Conservation (phyloP, 2,113 vertebrate species). For the Ascaphus truei region DNA sequence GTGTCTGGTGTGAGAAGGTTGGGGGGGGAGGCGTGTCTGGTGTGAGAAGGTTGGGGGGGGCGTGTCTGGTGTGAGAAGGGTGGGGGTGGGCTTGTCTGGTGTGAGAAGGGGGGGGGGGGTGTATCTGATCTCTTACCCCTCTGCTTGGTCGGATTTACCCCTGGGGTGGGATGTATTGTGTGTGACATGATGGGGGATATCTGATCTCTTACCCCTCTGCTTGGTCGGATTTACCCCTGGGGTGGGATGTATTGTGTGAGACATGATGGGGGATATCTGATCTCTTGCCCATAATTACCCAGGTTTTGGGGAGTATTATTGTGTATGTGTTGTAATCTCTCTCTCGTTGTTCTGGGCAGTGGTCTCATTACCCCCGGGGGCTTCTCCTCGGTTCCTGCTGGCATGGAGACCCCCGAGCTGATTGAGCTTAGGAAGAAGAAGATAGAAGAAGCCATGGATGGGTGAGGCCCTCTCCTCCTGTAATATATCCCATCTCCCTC, state of each 20-base stretch:
- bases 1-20: neutral
- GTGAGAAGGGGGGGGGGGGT: too few species aligned
- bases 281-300: neutral
- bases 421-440: conserved; percentile 94
- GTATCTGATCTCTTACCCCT: too few species aligned
- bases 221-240: too few species aligned
- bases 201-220: too few species aligned
- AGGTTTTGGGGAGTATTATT: neutral
- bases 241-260: too few species aligned
- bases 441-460: conserved; percentile 91
- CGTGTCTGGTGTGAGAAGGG: too few species aligned
- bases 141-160: too few species aligned
- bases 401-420: conserved; percentile 89
- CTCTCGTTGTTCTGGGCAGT: conserved; percentile 47
- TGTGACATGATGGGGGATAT: too few species aligned
- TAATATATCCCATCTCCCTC: too few species aligned
- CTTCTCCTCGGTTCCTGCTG: conserved; percentile 84
- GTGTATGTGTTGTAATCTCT: neutral
- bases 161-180: too few species aligned
- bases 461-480: too few species aligned
- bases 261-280: neutral
- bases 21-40: neutral
- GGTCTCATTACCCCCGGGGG: conserved; percentile 88
- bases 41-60: neutral
- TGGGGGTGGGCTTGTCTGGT: too few species aligned